Percentiles rank a stretch among this genome's conserved stretches.
These are phyloP conservation scores for Brachyptera putata DNA, from an alignment of 2,888 invertebrate species.

Conservation along the genomic window DNA sequence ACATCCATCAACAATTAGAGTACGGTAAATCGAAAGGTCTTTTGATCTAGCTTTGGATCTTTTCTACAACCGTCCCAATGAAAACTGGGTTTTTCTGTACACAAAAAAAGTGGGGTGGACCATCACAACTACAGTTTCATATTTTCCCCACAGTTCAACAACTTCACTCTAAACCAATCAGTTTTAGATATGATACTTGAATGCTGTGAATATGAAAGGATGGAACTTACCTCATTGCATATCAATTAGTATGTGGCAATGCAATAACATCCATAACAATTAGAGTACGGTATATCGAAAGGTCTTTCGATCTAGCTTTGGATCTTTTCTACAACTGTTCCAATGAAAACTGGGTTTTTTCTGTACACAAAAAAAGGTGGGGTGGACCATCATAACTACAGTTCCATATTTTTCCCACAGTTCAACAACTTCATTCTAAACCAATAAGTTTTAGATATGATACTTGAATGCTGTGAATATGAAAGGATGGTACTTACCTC, in stretches of 20 bases:
- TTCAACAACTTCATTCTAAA: constrained; percentile 4
- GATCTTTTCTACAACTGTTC: too few relatives aligned
- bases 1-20: constrained; percentile 6
- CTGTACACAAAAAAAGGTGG: too few relatives aligned
- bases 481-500: constrained; percentile 11
- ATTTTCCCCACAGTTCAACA: constrained; percentile 11
- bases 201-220: constrained; percentile 10
- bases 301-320: too few relatives aligned
- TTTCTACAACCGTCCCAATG: too few relatives aligned
- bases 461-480: constrained; percentile 5
- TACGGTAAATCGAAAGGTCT: background rate
- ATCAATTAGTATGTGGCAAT: background rate
- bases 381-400: too few relatives aligned
- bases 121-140: too few relatives aligned
- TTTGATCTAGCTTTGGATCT: too few relatives aligned
- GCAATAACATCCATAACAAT: constrained; percentile 17
- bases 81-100: too few relatives aligned
- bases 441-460: constrained; percentile 11
- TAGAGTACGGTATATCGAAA: background rate
- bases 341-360: too few relatives aligned
- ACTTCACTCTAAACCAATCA: background rate
- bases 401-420: too few relatives aligned
- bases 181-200: constrained; percentile 15
- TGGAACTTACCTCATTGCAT: constrained; percentile 18
- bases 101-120: too few relatives aligned